phyloP scores from a whole-genome alignment of 2,113 vertebrate genomes.

The Apeltes quadracus region DNA sequence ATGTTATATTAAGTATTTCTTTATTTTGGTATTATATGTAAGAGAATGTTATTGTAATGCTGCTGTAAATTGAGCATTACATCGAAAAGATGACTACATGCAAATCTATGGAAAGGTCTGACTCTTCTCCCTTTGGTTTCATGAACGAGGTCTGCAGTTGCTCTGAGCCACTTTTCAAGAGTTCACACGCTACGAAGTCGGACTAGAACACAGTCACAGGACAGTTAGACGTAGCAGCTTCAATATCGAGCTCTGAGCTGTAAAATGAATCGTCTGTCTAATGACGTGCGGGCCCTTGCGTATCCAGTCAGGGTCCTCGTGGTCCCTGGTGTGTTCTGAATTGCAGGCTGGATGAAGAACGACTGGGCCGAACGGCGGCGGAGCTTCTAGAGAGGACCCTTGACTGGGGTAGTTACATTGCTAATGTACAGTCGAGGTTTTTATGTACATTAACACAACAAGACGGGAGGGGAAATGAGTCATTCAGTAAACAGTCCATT shows the following conservation, averaged over 20 bases:
- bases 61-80: background rate
- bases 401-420: constrained; percentile 16
- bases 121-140: background rate
- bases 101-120: background rate
- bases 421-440: constrained; percentile 16
- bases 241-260: background rate
- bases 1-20: too few species aligned
- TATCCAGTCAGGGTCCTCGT: constrained; percentile 24
- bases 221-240: background rate
- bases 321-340: background rate
- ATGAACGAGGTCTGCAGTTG: background rate
- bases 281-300: background rate
- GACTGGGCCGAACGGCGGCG: constrained; percentile 7
- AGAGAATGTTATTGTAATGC: background rate
- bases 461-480: constrained; percentile 14
- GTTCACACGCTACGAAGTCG: too few species aligned
- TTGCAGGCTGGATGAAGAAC: constrained; percentile 5
- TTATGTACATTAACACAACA: constrained; percentile 3
- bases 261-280: constrained; percentile 10
- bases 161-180: background rate
- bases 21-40: background rate
- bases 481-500: constrained; percentile 37
- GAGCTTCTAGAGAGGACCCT: constrained; percentile 37
- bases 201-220: background rate
- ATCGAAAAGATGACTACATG: background rate